phyloP scores from a whole-genome alignment of 2,113 vertebrate species.

The Micromys minutus region DNA sequence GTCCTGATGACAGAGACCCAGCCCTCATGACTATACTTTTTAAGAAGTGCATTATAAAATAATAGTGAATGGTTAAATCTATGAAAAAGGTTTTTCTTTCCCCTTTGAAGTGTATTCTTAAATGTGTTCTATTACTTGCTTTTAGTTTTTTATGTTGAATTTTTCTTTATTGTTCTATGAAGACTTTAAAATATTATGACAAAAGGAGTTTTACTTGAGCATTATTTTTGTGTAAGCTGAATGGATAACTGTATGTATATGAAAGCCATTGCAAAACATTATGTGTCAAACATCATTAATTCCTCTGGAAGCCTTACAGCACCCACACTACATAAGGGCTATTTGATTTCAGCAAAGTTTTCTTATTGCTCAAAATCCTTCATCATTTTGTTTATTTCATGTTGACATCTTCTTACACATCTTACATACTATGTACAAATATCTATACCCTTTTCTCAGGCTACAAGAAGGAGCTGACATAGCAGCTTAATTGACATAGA shows the following conservation, averaged over 20 bases:
- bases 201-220: not conserved
- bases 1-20: too few relatives aligned
- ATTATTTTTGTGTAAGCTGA: constrained; percentile 19
- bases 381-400: constrained; percentile 14
- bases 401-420: not conserved
- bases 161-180: constrained; percentile 22
- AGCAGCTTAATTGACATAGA: not conserved
- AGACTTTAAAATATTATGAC: not conserved
- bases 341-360: constrained; percentile 57
- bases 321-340: not conserved
- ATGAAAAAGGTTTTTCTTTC: constrained; percentile 30
- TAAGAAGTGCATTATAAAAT: not conserved
- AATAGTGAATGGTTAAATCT: not conserved
- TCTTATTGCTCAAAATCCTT: not conserved
- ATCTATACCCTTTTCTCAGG: not conserved
- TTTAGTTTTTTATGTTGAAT: not conserved
- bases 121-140: not conserved
- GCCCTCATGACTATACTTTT: not conserved
- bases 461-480: not conserved
- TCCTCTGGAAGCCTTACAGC: not conserved
- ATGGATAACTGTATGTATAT: constrained; percentile 50
- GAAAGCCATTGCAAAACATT: constrained; percentile 39
- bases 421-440: not conserved
- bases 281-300: constrained; percentile 5
- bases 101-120: constrained; percentile 25